Percentiles rank a stretch among this genome's conserved stretches.
phyloP scores from a whole-genome alignment of 2,113 vertebrate genomes.

The Phyllostomus discolor region DNA sequence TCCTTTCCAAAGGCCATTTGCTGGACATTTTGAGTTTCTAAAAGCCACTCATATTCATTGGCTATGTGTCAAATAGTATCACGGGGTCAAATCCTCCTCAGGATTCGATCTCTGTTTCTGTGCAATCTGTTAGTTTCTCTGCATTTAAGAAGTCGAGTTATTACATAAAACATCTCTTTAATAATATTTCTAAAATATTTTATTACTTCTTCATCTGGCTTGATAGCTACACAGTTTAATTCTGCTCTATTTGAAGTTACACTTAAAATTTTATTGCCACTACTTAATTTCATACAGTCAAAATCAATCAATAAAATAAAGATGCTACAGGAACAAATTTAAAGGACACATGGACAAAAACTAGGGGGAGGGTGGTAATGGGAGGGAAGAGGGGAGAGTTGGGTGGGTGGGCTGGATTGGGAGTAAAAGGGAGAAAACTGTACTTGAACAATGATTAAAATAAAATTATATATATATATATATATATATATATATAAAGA shows the following conservation, averaged over 20 bases:
- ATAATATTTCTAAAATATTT: background rate
- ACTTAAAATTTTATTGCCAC: background rate
- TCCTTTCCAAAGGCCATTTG: background rate
- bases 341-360: too few species aligned
- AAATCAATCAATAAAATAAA: background rate
- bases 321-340: too few species aligned
- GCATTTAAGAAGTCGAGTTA: background rate
- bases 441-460: too few species aligned
- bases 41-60: background rate
- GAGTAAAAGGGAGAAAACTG: too few species aligned
- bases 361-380: too few species aligned
- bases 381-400: too few species aligned
- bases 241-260: background rate
- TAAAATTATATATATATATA: too few species aligned
- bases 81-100: background rate
- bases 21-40: background rate
- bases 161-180: background rate
- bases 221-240: background rate
- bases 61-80: background rate
- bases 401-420: too few species aligned
- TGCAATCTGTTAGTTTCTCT: background rate
- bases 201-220: background rate
- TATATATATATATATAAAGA: too few species aligned
- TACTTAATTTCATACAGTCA: background rate
- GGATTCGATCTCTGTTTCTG: background rate